Evolutionary conservation across 2,888 invertebrate genomes (phyloP), one percentile per base, ranked within the genome.

Genomic region (Agrotis clavis): DNA sequence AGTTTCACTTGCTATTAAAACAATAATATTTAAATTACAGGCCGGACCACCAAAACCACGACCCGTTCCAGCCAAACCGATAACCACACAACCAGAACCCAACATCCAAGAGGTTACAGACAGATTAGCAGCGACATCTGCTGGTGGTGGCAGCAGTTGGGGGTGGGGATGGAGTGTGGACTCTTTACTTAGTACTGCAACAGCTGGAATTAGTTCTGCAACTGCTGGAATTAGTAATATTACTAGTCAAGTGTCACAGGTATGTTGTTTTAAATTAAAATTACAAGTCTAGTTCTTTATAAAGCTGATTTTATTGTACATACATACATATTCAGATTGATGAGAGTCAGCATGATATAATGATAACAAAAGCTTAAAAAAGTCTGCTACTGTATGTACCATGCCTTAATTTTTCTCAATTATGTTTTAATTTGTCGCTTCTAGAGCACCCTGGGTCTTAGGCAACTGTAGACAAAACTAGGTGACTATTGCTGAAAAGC

Each of bases 161-260:
- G 97, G 98, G 0, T 97, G 96, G 90, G 98, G 98, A 0, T 98
- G 98, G 81, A 96, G 97, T 45, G 96, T 97, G 1, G 97, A 98
- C 77, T 97, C 98, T 0, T 92, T 99, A 14, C 92, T 99, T 45
- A 97, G 97, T 74, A 97, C 98, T 11, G 99, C 99, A 1, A 97
- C 97, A 4, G 97, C 97, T 73, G 97, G 98, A 7, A 97, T 98
- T 16, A 97, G 97, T 13, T 97, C 98, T 14, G 99, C 99, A 2
- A 97, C 97, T 9, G 97, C 97, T 71, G 97, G 98, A 9, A 97
- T 98, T 16, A 97, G 97, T 14, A 97, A 97, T n/a, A 95, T 99
- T 66, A 98, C 98, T 4, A 97, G 94, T 80, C 98, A 98, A 87
- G 98, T 99, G 48, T 98, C 98, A 62, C 96, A 96, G 92, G 96